These are phyloP conservation scores for Pachymerium ferrugineum DNA, from an alignment of 2,888 invertebrate genomes.

Conservation along the genomic window DNA sequence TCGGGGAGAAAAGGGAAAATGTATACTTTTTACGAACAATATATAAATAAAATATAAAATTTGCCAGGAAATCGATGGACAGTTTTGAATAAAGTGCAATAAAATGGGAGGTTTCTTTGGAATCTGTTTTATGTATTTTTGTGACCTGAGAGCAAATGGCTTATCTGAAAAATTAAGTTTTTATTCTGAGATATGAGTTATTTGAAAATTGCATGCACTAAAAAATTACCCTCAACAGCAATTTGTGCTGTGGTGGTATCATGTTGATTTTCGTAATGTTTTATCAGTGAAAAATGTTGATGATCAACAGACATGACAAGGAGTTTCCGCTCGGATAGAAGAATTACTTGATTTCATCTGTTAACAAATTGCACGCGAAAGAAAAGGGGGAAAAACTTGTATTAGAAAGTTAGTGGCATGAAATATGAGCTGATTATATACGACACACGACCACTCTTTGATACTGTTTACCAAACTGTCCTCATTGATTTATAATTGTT, in stretches of 20 bases:
- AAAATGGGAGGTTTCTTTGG: background rate
- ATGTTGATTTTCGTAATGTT: slow-evolving; percentile 25
- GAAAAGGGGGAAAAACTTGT: slow-evolving; percentile 18
- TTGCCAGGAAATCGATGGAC: background rate
- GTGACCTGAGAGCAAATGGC: slow-evolving; percentile 5
- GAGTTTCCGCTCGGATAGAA: slow-evolving; percentile 27
- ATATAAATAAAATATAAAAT: slow-evolving; percentile 4
- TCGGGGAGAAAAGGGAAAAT: background rate
- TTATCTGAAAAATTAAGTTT: background rate
- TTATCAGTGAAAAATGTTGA: slow-evolving; percentile 27
- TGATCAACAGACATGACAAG: slow-evolving; percentile 27
- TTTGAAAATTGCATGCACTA: slow-evolving; percentile 19
- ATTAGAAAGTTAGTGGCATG: slow-evolving; percentile 11
- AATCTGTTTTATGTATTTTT: slow-evolving; percentile 5
- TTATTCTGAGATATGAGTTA: slow-evolving; percentile 1
- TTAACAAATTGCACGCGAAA: slow-evolving; percentile 24
- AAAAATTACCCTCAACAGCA: slow-evolving; percentile 11
- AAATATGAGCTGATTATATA: slow-evolving; percentile 25
- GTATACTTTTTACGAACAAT: background rate
- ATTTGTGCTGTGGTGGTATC: slow-evolving; percentile 19
- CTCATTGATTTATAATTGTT: slow-evolving; percentile 25
- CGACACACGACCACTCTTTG: slow-evolving; percentile 24
- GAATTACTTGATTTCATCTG: slow-evolving; percentile 24
- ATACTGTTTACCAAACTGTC: slow-evolving; percentile 17
- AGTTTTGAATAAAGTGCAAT: background rate